Evolutionary conservation across 2,797 vertebrate genomes (phyloP), one percentile per base, ranked within the genome.

Genomic region (Malacoctenus gilli): DNA sequence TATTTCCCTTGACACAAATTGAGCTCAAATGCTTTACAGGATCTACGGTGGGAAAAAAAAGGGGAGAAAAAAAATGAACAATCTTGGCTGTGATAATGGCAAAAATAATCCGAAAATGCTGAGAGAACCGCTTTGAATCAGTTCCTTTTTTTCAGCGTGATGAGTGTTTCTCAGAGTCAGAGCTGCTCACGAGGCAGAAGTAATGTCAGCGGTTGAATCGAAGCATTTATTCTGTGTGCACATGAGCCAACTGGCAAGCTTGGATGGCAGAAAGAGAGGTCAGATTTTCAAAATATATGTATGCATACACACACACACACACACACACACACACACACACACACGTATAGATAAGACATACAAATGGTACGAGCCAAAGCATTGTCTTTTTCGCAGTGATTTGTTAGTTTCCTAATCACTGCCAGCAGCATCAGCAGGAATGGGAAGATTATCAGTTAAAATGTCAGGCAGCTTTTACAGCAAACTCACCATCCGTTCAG

Each of bases 151-250:
- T 34, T 54, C 0, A 44, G 21, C 16, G 28, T 31, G 46, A 7
- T 20, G 2, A 30, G 35, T 39, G 28, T 53, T 32, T 67, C 56
- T 41, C 18, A 16, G 46, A 38, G 31, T 28, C 44, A 41, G 36
- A 57, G 62, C 47, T 36, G 36, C 46, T 60, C 51, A 14, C 42
- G 46, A 56, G 22, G 31, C 58, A 62, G 41, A 62, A 58, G 41
- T 60, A 38, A 52, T 30, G 52, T 47, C 50, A 42, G 21, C 11
- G 13, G 8, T 34, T 8, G 40, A 74, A 22, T 48, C 5, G 8
- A 64, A 46, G 35, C 65, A 50, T 22, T 59, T 50, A 30, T 32
- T 44, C 47, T 36, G 18, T 40, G 48, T 16, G 35, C 14, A n/a
- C 16, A 21, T 13, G 30, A 64, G 47, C 19, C 63, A 59, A 44